A percentile compares a stretch with the other conserved stretches of the same genome.
Conservation (phyloP, 64 coral and sea anemone genomes). For the Actinia tenebrosa region DNA sequence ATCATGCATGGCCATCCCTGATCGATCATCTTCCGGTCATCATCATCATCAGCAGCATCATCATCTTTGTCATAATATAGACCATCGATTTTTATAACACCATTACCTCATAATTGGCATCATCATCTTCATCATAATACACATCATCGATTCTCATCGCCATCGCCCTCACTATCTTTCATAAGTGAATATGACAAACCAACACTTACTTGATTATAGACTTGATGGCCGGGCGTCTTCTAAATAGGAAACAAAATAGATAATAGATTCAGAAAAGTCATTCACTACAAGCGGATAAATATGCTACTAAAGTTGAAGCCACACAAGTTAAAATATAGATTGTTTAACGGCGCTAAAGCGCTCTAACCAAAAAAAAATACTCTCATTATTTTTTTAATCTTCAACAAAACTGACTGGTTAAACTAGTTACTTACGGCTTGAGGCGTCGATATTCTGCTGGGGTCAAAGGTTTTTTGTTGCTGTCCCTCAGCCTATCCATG, state of each 20-base stretch:
- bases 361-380: not conserved
- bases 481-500: slow-evolving; percentile 79
- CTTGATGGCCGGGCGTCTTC: slow-evolving; percentile 89
- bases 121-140: not conserved
- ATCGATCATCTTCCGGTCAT: too few species aligned
- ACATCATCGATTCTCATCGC: too few species aligned
- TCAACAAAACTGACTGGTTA: not conserved
- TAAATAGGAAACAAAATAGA: slow-evolving; percentile 12
- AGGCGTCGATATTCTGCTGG: slow-evolving; percentile 93
- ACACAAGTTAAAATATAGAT: too few species aligned
- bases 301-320: too few species aligned
- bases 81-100: too few species aligned
- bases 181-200: not conserved
- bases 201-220: slow-evolving; percentile 92
- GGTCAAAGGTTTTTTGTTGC: slow-evolving; percentile 63
- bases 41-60: too few species aligned
- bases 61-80: too few species aligned
- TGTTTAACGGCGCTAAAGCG: too few species aligned
- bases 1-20: too few species aligned
- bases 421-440: slow-evolving; percentile 76
- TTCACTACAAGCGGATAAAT: too few species aligned
- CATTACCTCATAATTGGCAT: too few species aligned
- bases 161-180: too few species aligned
- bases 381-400: not conserved
- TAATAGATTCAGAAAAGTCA: not conserved